Base-by-base conservation (phyloP, 1,140 invertebrate species). In the Cherax destructor region DNA sequence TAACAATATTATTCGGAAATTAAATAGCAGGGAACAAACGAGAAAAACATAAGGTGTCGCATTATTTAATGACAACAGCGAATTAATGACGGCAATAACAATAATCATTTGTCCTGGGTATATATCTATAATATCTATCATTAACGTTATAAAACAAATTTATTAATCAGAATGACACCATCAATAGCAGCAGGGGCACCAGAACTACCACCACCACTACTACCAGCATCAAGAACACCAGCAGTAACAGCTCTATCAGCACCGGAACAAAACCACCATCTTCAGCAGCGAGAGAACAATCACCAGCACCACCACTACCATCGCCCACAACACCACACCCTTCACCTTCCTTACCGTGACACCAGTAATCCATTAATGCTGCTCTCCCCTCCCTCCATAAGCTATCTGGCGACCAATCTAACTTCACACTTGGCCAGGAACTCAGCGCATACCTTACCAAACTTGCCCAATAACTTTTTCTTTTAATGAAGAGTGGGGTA, bases 371-470 rank as follows among this genome's bases (percentile, higher is more conserved):
- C 69, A 74, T 65, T 65, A 65, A 65, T 65, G 61, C 61, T 18
- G 2, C n/a, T 74, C 69, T 74, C 24, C 69, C 69, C 69, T 24
- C n/a, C 65, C 69, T 9, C 69, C 69, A 74, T 74, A 74, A 74
- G 69, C 69, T 74, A 74, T 74, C 69, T 74, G 24, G 24, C 69
- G n/a, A 74, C 69, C 69, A 74, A 74, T 74, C 69, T 74, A 74
- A 74, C 69, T 74, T 30, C 69, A 30, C 69, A 74, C 69, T 24
- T 30, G 69, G 69, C 16, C 69, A 74, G 69, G 69, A 74, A 74
- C n/a, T 74, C 24, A 5, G 69, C 4, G 69, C 69, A 74, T 74
- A 74, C 24, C 69, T 74, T 74, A 74, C n/a, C n/a, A 24, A 74
- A 74, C 69, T 74, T 74, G 7, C 7, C n/a, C 69, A 10, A 74